A percentile compares a stretch with the other conserved stretches of the same genome.
Evolutionary conservation across 2,797 vertebrate species (phyloP).

Genomic region (Poecile montanus): DNA sequence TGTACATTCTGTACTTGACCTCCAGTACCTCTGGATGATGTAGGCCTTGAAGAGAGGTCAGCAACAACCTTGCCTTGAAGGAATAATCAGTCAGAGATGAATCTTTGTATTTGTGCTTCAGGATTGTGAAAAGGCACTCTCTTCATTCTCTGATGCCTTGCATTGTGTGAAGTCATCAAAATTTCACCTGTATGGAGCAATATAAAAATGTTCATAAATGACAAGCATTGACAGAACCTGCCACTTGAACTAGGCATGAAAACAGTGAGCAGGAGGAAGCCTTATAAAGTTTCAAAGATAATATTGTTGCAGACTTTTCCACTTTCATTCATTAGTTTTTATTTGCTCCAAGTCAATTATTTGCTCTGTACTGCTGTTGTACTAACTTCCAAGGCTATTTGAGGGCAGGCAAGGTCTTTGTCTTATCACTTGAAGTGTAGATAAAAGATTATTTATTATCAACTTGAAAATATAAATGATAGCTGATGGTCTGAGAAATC

Average conservation of each 20-base stretch:
- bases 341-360: neutral
- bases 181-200: neutral
- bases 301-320: neutral
- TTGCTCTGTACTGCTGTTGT: neutral
- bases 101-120: neutral
- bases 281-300: neutral
- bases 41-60: neutral
- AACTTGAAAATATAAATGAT: neutral
- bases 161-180: neutral
- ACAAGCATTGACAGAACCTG: neutral
- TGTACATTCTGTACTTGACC: neutral
- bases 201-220: neutral
- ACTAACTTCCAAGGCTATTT: neutral
- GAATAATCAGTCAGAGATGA: neutral
- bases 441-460: neutral
- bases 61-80: neutral
- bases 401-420: neutral
- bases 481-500: neutral
- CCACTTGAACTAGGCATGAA: neutral
- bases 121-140: neutral
- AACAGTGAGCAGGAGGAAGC: fast-evolving
- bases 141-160: neutral
- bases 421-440: neutral
- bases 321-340: neutral
- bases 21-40: neutral